A percentile compares a stretch with the other conserved stretches of the same genome.
Conservation (phyloP, 2,113 vertebrate species). For the Cyrtonyx montezumae region DNA sequence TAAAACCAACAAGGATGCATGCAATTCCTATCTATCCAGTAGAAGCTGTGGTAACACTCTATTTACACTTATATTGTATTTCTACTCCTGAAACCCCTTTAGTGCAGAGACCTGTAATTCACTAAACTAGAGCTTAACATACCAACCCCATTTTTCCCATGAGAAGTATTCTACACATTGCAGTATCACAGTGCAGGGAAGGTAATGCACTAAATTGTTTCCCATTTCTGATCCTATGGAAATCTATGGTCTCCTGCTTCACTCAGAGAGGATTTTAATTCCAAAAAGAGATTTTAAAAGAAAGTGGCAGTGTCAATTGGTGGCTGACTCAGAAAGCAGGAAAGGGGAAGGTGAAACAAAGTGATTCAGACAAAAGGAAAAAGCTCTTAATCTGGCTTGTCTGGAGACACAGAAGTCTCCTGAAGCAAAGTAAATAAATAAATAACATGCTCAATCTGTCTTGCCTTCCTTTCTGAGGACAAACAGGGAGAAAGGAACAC, state of each 20-base stretch:
- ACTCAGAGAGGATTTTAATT: not conserved
- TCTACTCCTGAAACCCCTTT: not conserved
- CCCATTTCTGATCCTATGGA: not conserved
- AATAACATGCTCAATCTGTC: not conserved
- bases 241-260: not conserved
- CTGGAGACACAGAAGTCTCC: not conserved
- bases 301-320: not conserved
- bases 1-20: not conserved
- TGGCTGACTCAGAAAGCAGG: not conserved
- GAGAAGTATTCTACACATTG: not conserved
- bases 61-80: no score
- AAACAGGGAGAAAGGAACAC: not conserved
- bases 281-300: not conserved
- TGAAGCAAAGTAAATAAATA: not conserved
- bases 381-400: not conserved
- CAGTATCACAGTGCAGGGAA: not conserved
- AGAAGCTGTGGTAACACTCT: not conserved
- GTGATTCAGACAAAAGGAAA: not conserved
- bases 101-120: not conserved
- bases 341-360: not conserved
- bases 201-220: not conserved
- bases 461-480: not conserved
- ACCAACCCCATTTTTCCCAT: not conserved
- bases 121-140: not conserved
- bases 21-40: not conserved